Evolutionary conservation across 2,797 vertebrate genomes (phyloP).

Genomic region (Semotilus atromaculatus): DNA sequence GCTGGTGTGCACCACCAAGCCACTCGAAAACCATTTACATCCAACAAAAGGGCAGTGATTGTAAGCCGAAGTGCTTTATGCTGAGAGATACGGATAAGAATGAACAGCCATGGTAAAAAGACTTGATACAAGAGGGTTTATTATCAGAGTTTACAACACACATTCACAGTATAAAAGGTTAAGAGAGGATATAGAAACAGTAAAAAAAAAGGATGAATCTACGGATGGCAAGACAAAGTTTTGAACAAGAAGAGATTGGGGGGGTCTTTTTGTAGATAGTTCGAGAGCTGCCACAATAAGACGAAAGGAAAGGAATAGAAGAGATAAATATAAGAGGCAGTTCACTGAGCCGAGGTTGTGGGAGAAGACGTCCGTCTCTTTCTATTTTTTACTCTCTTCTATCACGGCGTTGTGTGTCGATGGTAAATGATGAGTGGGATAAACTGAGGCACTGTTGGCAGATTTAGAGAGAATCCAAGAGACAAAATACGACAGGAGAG

Average conservation of each 20-base stretch:
- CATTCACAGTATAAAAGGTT: slow-evolving; percentile 20
- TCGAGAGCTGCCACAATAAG: background rate
- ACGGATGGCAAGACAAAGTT: slow-evolving; percentile 6
- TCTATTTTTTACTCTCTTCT: slow-evolving; percentile 25
- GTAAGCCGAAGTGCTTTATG: slow-evolving; percentile 14
- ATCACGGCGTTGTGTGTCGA: background rate
- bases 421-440: slow-evolving; percentile 25
- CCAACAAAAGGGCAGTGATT: slow-evolving; percentile 38
- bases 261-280: background rate
- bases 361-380: slow-evolving; percentile 4
- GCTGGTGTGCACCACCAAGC: slow-evolving; percentile 19
- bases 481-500: background rate
- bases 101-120: background rate
- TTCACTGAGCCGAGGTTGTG: slow-evolving; percentile 33
- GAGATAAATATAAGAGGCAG: slow-evolving; percentile 34
- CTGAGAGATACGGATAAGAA: slow-evolving; percentile 12
- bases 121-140: slow-evolving; percentile 41
- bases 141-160: slow-evolving; percentile 33
- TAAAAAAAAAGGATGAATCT: slow-evolving; percentile 7
- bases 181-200: background rate
- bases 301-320: slow-evolving; percentile 9
- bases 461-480: background rate
- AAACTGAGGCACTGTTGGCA: background rate
- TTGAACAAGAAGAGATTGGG: background rate
- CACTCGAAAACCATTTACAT: slow-evolving; percentile 19